These are phyloP conservation scores for Seladonia tumulorum DNA, from an alignment of 2,888 invertebrate genomes.

Conservation along the genomic window DNA sequence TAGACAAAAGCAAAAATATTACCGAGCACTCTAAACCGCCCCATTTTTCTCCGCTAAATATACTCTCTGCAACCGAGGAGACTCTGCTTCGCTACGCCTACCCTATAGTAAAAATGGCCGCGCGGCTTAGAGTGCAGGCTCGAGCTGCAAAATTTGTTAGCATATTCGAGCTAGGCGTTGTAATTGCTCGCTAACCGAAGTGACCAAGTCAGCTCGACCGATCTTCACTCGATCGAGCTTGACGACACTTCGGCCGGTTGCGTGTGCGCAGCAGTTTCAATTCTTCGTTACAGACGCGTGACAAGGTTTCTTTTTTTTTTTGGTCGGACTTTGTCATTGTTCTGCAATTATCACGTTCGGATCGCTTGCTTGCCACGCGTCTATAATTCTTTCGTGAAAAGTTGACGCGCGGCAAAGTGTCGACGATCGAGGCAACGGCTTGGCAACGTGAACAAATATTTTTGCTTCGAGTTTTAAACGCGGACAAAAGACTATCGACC, in stretches of 20 bases:
- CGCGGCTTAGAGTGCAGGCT: conserved; percentile 49
- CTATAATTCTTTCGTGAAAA: conserved; percentile 35
- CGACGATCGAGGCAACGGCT: conserved; percentile 14
- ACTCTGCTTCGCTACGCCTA: not conserved
- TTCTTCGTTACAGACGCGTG: conserved; percentile 34
- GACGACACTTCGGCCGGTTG: conserved; percentile 9
- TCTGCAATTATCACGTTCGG: not conserved
- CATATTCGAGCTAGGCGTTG: conserved; percentile 31
- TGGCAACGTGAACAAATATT: too few species aligned
- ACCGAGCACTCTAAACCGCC: conserved; percentile 60
- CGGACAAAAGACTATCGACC: not conserved
- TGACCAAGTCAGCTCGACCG: conserved; percentile 10
- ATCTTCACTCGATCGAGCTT: conserved; percentile 20
- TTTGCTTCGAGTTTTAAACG: not conserved
- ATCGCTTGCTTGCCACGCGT: conserved; percentile 37
- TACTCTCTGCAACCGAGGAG: not conserved
- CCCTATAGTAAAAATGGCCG: not conserved
- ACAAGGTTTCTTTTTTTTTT: conserved; percentile 12
- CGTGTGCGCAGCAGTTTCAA: conserved; percentile 40
- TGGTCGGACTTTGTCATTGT: not conserved
- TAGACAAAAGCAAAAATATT: conserved; percentile 62
- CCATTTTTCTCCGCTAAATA: not conserved
- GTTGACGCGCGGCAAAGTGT: conserved; percentile 5
- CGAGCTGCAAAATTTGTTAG: conserved; percentile 37
- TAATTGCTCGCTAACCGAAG: conserved; percentile 17